Percentiles rank a stretch among this genome's conserved stretches.
phyloP scores from a whole-genome alignment of 1,140 invertebrate species.

The Ylistrum balloti region DNA sequence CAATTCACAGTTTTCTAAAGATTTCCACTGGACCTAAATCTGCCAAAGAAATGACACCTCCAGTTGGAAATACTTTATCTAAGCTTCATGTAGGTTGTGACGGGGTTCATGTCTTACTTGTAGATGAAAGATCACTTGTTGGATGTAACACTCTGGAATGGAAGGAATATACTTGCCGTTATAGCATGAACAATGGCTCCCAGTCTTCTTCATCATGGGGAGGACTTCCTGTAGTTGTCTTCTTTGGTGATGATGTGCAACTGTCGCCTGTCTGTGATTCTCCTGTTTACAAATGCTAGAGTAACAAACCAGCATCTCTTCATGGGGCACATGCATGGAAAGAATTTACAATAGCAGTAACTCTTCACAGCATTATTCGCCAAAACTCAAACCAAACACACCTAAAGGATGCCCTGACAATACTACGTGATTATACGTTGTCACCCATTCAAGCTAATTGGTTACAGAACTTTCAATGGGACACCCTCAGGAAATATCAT shows the following conservation, averaged over 20 bases:
- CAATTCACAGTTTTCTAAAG: too few relatives aligned
- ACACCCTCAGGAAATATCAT: neutral
- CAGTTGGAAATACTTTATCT: neutral
- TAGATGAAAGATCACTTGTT: constrained; percentile 67
- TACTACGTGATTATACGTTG: too few relatives aligned
- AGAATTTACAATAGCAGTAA: too few relatives aligned
- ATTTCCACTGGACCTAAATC: too few relatives aligned
- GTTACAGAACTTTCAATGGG: too few relatives aligned
- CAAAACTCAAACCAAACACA: too few relatives aligned
- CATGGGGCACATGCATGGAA: constrained; percentile 55
- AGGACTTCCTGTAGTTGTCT: constrained; percentile 62
- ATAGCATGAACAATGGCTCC: neutral
- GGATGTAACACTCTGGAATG: constrained; percentile 59
- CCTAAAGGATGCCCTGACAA: too few relatives aligned
- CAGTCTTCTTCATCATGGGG: constrained; percentile 59
- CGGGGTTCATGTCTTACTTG: constrained; percentile 53
- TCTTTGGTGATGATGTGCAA: constrained; percentile 67
- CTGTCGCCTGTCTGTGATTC: constrained; percentile 63
- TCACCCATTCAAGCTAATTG: too few relatives aligned
- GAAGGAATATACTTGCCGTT: constrained; percentile 60
- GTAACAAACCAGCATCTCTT: constrained; percentile 50
- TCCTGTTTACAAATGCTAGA: constrained; percentile 57
- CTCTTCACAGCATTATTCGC: too few relatives aligned
- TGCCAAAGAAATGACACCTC: too few relatives aligned
- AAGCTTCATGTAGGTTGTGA: constrained; percentile 53